Evolutionary conservation across 2,113 vertebrate species (phyloP).

Genomic region (Syrmaticus mikado): DNA sequence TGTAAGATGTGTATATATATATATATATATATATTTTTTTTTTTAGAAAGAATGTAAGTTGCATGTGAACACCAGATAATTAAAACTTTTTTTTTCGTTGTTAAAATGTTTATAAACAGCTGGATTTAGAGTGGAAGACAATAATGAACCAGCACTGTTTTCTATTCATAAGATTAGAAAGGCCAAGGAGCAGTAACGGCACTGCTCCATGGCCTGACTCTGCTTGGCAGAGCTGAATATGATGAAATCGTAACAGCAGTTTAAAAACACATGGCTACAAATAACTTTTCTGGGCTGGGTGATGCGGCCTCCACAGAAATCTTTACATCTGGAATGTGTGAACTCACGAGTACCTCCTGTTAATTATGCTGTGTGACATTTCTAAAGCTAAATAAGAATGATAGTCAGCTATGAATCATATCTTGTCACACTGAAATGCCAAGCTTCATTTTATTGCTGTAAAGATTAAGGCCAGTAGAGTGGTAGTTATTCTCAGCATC

Average conservation of each 20-base stretch:
- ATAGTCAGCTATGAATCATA: conserved; percentile 53
- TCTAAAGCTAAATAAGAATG: conserved; percentile 57
- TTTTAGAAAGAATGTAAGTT: neutral
- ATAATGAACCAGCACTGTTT: neutral
- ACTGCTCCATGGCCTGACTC: neutral
- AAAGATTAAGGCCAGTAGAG: conserved; percentile 42
- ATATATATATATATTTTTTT: neutral
- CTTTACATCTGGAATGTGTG: neutral
- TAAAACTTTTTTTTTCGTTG: neutral
- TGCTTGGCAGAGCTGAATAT: neutral
- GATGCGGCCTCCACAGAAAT: conserved; percentile 14
- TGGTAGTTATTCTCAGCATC: neutral
- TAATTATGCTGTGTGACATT: conserved; percentile 63
- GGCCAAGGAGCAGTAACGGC: neutral
- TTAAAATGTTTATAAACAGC: neutral
- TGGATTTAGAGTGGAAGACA: neutral
- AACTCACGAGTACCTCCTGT: conserved; percentile 5
- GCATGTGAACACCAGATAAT: neutral
- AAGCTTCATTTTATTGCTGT: conserved; percentile 26
- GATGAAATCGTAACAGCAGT: neutral
- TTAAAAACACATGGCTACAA: conserved; percentile 57
- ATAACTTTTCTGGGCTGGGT: conserved; percentile 17
- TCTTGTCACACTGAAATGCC: conserved; percentile 36
- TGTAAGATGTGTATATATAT: neutral
- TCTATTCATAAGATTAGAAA: neutral